A percentile compares a stretch with the other conserved stretches of the same genome.
phyloP scores from a whole-genome alignment of 2,113 vertebrate species.

The Otus sunia region DNA sequence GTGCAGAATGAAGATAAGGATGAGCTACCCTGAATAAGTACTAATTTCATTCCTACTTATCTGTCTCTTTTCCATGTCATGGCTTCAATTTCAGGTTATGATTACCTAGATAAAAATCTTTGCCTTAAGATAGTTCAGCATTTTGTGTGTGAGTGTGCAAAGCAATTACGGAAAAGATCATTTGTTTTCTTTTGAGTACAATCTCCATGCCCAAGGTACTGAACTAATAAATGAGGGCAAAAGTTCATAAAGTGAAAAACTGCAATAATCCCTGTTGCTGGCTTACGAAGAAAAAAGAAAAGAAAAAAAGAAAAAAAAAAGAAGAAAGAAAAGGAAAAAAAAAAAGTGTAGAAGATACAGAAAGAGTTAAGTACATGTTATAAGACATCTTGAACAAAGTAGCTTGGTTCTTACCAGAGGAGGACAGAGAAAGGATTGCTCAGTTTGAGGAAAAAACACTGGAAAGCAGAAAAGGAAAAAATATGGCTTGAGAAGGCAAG shows the following conservation, averaged over 20 bases:
- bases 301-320: neutral
- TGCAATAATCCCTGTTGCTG: neutral
- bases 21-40: constrained; percentile 32
- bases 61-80: constrained; percentile 18
- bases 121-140: constrained; percentile 1
- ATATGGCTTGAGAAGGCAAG: neutral
- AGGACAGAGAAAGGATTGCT: neutral
- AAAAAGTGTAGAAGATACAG: neutral
- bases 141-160: neutral
- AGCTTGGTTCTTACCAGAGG: neutral
- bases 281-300: neutral
- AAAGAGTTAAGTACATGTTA: neutral
- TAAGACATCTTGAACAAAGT: neutral
- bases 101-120: constrained; percentile 48
- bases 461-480: neutral
- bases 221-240: neutral
- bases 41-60: constrained; percentile 60
- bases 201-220: neutral
- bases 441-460: neutral
- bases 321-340: neutral
- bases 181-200: constrained; percentile 7
- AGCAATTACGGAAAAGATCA: constrained; percentile 8
- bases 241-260: neutral
- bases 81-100: constrained; percentile 47
- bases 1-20: constrained; percentile 48